A percentile compares a stretch with the other conserved stretches of the same genome.
Evolutionary conservation across 2,797 vertebrate species (phyloP).

Genomic region (Galaxias olidus): DNA sequence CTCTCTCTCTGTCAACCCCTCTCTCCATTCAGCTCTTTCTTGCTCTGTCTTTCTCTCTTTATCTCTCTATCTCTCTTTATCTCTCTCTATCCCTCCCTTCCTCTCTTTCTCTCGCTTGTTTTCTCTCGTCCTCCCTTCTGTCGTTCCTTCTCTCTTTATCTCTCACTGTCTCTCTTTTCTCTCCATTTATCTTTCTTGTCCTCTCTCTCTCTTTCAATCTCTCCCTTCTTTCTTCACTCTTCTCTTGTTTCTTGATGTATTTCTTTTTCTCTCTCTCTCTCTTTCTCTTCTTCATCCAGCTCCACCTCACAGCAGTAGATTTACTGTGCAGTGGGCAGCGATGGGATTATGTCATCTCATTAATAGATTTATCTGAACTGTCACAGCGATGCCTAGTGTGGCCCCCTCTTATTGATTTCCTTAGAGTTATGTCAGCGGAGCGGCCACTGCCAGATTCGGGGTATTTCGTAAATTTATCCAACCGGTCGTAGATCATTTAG

Average conservation of each 20-base stretch:
- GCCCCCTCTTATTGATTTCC: conserved; percentile 24
- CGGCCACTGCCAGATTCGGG: conserved; percentile 17
- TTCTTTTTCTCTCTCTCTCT: too few species aligned
- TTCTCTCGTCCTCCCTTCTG: too few species aligned
- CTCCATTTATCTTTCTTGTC: too few species aligned
- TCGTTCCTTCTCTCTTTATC: too few species aligned
- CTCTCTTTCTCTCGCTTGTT: too few species aligned
- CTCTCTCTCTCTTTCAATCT: too few species aligned
- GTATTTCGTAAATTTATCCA: background rate
- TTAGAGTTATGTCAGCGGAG: background rate
- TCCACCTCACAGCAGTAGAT: conserved; percentile 3
- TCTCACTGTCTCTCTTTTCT: too few species aligned
- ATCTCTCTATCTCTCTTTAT: background rate
- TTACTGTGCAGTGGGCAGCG: conserved; percentile 6
- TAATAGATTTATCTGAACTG: conserved; percentile 24
- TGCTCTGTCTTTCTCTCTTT: background rate
- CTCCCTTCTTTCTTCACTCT: too few species aligned
- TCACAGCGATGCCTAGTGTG: conserved; percentile 10
- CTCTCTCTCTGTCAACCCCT: background rate
- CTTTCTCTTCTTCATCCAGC: background rate
- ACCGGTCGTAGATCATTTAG: background rate
- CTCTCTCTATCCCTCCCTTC: background rate
- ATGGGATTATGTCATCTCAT: conserved; percentile 19
- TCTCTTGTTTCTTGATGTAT: too few species aligned
- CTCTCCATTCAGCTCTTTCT: background rate